A percentile compares a stretch with the other conserved stretches of the same genome.
phyloP scores from a whole-genome alignment of 2,797 vertebrate species.

The Chelon labrosus region DNA sequence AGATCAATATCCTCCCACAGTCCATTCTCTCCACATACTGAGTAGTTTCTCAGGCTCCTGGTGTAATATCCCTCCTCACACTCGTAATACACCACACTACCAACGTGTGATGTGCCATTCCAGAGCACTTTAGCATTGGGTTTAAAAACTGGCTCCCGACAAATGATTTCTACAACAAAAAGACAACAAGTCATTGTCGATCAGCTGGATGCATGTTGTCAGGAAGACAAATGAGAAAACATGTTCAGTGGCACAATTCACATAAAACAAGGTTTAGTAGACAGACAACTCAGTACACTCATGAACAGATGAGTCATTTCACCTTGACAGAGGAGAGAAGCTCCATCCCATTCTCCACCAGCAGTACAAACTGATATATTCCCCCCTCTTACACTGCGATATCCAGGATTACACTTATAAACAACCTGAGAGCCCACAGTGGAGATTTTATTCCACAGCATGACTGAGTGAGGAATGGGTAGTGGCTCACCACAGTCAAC shows the following conservation, averaged over 20 bases:
- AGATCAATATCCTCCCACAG: slow-evolving; percentile 76
- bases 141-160: slow-evolving; percentile 80
- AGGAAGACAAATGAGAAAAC: background rate
- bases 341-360: slow-evolving; percentile 73
- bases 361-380: slow-evolving; percentile 74
- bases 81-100: slow-evolving; percentile 80
- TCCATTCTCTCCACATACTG: slow-evolving; percentile 73
- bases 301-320: slow-evolving; percentile 20
- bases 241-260: background rate
- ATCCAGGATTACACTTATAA: slow-evolving; percentile 82
- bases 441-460: slow-evolving; percentile 71
- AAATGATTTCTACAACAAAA: slow-evolving; percentile 85
- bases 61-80: slow-evolving; percentile 85
- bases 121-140: slow-evolving; percentile 79
- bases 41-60: slow-evolving; percentile 55
- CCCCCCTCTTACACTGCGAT: slow-evolving; percentile 57
- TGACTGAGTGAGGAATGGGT: slow-evolving; percentile 66
- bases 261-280: background rate
- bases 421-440: slow-evolving; percentile 76
- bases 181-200: slow-evolving; percentile 38
- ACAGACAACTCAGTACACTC: background rate
- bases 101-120: slow-evolving; percentile 76
- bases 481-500: slow-evolving; percentile 81
- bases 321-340: slow-evolving; percentile 75
- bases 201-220: background rate